Base-by-base conservation (phyloP, 2,888 invertebrate species). In the Drosophila hamatofila region DNA sequence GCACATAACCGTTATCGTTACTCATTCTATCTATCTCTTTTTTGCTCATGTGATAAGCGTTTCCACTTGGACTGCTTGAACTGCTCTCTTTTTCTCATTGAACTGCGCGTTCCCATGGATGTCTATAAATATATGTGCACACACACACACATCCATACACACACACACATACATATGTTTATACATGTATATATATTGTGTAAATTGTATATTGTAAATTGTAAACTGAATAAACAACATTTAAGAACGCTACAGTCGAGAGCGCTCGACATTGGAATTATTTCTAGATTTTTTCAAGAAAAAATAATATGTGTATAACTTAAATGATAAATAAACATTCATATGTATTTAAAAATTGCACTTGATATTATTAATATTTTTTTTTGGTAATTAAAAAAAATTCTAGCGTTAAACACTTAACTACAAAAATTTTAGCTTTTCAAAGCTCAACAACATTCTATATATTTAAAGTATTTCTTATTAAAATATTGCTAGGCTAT, bases 11-110 rank as follows among this genome's bases (percentile, higher is more conserved):
- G 37, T 57, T 72, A 46, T 48, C 42, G 49, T 51, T 49, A 60
- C 44, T 55, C 62, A 74, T 60, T 63, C 65, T 67, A 27, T 63
- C 66, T 65, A 58, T 62, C 65, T 76, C 59, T 68, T 61, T 72
- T 72, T 70, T 81, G 78, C 75, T 86, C 87, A 90, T 89, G 89
- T 83, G 90, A 88, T 90, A 87, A 85, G 76, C 61, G 74, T 69
- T 81, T 72, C 66, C 64, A 57, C 58, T 64, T 72, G 77, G 69
- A 79, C 63, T 72, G 80, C 78, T 80, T 88, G 69, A 80, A 73
- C 76, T 69, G 78, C 80, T 78, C 75, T 78, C 72, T 75, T 56
- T 42, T 59, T 44, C 66, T 74, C 71, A 75, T 62, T 56, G 49
- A 52, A 77, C 62, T 68, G 68, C 67, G 65, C 68, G 64, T 59